Percentiles rank a stretch among this genome's conserved stretches.
Conservation (phyloP, 2,797 vertebrate species). For the Pangasius sanitwongsei region DNA sequence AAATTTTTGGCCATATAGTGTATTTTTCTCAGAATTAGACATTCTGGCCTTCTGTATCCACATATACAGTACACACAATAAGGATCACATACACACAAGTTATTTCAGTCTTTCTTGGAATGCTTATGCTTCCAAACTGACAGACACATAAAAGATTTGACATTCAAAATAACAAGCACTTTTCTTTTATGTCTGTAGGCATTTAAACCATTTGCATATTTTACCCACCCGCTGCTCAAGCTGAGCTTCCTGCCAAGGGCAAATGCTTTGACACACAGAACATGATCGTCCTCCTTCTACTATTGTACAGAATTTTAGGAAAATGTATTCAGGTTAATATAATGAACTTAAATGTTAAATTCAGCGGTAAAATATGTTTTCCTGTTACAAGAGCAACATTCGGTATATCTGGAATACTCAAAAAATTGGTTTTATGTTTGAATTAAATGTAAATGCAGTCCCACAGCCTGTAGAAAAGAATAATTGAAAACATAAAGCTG, state of each 20-base stretch:
- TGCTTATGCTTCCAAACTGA: background rate
- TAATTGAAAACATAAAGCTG: background rate
- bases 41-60: background rate
- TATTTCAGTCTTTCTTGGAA: background rate
- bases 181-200: background rate
- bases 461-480: background rate
- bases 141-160: no score
- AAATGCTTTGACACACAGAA: background rate
- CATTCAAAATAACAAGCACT: background rate
- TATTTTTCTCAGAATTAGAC: background rate
- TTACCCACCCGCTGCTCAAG: background rate
- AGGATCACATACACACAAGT: background rate
- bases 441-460: background rate
- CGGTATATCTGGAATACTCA: background rate
- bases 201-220: conserved; percentile 17
- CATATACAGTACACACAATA: background rate
- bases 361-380: background rate
- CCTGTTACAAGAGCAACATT: background rate
- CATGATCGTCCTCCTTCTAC: background rate
- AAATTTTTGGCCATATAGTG: background rate
- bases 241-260: background rate
- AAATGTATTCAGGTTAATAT: background rate
- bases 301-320: background rate
- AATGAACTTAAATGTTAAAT: background rate
- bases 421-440: background rate